Evolutionary conservation across 37 sponge, comb jelly and placozoan species (phyloP).

Genomic region (Halisarca cf. caerulea): DNA sequence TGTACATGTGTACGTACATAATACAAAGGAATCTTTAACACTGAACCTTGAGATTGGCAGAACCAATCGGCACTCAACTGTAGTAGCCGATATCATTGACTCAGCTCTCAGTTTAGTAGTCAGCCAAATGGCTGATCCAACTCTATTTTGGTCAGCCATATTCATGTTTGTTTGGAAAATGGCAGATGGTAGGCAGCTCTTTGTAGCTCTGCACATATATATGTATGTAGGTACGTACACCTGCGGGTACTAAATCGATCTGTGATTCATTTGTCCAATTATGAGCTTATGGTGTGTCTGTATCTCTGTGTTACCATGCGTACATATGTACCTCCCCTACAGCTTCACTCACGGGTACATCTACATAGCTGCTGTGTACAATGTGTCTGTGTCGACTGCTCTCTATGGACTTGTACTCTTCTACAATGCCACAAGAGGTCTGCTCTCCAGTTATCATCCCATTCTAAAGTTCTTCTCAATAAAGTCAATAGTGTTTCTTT

Average conservation of each 20-base stretch:
- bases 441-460: slow-evolving; percentile 84
- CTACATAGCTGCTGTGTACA: slow-evolving; percentile 90
- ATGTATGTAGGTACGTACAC: not conserved
- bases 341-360: slow-evolving; percentile 83
- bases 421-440: slow-evolving; percentile 83
- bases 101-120: too few relatives aligned
- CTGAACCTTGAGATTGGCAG: too few relatives aligned
- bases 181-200: too few relatives aligned
- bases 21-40: too few relatives aligned
- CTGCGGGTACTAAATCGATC: not conserved
- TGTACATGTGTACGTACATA: too few relatives aligned
- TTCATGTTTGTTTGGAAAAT: too few relatives aligned
- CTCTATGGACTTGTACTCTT: slow-evolving; percentile 92
- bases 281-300: too few relatives aligned
- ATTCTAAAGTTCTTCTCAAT: slow-evolving; percentile 96
- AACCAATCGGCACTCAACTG: too few relatives aligned
- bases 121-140: too few relatives aligned
- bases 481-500: slow-evolving; percentile 89
- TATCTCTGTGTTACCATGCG: not conserved
- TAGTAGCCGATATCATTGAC: too few relatives aligned
- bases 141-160: too few relatives aligned
- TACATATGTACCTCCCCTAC: not conserved
- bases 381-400: slow-evolving; percentile 90
- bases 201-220: not conserved
- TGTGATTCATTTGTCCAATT: not conserved